Evolutionary conservation across 2,797 vertebrate genomes (phyloP), one percentile per base, ranked within the genome.

Genomic region (Sebastes umbrosus): DNA sequence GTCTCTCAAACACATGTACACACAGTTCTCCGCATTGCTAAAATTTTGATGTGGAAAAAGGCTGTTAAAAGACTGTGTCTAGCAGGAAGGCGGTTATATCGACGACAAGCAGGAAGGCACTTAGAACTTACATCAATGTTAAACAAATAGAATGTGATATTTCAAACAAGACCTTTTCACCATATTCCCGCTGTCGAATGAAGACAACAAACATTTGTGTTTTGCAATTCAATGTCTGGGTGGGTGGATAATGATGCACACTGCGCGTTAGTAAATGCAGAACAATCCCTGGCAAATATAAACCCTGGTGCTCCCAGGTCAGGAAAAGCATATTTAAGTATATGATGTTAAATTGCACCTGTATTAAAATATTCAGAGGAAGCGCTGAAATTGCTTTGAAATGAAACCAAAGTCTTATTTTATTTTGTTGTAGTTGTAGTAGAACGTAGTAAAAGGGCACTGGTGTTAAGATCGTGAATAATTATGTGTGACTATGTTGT

Each of bases 31-130:
- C n/a, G 58, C 65, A 52, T 71, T 84, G 72, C 83, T 90, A 64
- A 91, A 88, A 88, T 67, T 82, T 89, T 91, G 59, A 92, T 92
- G 87, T 87, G 84, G 68, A 84, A 78, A 85, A 85, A 25, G 22
- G 64, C 63, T 85, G 66, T 86, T 89, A 80, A 82, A 77, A 84
- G 74, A 77, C 79, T 62, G 63, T 27, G 69, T 88, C 65, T 50
- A 6, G 69, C 60, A 83, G 75, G 57, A 69, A 58, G 59, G 36
- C 8, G 8, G 25, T 79, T 90, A 82, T 83, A 84, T 78, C 5
- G 29, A 83, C 72, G 79, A 82, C 83, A 65, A 67, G 43, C 67
- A 75, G 63, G 54, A 69, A 65, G 46, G 62, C 72, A 52, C 46
- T 66, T 32, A 52, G 64, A 84, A 60, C 57, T 78, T 36, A 29